These are phyloP conservation scores for Drosophila cracens DNA, from an alignment of 2,888 invertebrate species.

Conservation along the genomic window DNA sequence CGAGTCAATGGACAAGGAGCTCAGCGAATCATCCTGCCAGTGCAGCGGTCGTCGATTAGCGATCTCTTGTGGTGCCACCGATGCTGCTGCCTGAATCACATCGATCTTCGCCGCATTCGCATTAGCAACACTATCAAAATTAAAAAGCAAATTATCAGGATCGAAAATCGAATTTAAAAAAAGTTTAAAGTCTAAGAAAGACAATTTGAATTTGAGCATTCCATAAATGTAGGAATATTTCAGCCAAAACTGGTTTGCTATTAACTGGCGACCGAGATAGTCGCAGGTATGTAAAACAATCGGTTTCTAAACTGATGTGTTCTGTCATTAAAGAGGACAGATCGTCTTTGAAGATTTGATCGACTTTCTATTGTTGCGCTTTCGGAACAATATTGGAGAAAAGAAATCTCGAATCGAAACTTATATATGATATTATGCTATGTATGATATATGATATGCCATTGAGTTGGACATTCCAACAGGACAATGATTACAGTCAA, in stretches of 20 bases:
- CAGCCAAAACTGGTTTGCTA: not conserved
- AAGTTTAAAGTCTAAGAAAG: not conserved
- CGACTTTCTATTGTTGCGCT: not conserved
- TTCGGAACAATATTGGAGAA: not conserved
- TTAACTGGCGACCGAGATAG: too few relatives aligned
- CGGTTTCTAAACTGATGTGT: not conserved
- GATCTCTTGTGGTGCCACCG: conserved; percentile 46
- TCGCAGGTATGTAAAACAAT: not conserved
- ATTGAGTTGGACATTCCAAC: not conserved
- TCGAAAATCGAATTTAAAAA: not conserved
- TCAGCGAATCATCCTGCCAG: conserved; percentile 84
- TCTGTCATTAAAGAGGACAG: not conserved
- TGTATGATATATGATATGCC: not conserved
- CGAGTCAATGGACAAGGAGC: conserved; percentile 85
- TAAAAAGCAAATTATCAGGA: too few relatives aligned
- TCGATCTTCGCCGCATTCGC: conserved; percentile 2
- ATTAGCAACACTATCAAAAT: conserved; percentile 10
- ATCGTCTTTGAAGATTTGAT: not conserved
- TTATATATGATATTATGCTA: not conserved
- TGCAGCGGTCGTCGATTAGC: conserved; percentile 58
- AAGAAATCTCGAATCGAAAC: not conserved
- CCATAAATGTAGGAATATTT: not conserved
- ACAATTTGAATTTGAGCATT: not conserved
- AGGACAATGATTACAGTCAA: not conserved
- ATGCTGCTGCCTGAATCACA: not conserved